Percentiles rank a stretch among this genome's conserved stretches.
Conservation (phyloP, 2,797 vertebrate species). For the Siniperca scherzeri region DNA sequence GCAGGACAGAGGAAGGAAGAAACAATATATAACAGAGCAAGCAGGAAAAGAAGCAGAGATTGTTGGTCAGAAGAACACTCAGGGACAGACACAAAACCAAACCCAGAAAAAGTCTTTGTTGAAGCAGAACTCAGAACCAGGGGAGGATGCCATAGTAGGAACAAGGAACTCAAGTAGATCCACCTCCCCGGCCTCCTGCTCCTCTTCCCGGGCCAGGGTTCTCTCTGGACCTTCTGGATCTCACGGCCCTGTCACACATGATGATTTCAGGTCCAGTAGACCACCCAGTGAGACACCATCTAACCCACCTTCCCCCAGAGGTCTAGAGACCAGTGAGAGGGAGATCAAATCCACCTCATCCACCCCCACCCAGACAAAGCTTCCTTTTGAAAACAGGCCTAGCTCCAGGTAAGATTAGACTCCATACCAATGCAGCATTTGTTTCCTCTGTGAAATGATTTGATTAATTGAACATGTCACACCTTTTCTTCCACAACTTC, state of each 20-base stretch:
- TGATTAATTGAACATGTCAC: neutral
- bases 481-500: neutral
- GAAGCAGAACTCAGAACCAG: conserved; percentile 64
- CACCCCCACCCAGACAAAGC: conserved; percentile 62
- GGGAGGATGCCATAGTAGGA: conserved; percentile 26
- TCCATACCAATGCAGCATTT: neutral
- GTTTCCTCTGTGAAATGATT: conserved; percentile 10
- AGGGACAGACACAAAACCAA: conserved; percentile 64
- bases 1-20: conserved; percentile 42
- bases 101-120: conserved; percentile 48
- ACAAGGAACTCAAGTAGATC: conserved; percentile 51
- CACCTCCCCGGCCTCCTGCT: conserved; percentile 47
- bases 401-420: conserved; percentile 75
- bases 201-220: conserved; percentile 30
- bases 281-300: conserved; percentile 50
- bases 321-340: conserved; percentile 63
- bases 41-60: conserved; percentile 47
- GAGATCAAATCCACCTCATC: conserved; percentile 60
- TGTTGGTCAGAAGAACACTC: conserved; percentile 53
- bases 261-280: conserved; percentile 42
- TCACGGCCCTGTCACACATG: conserved; percentile 36
- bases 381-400: conserved; percentile 61
- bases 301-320: conserved; percentile 56
- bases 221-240: conserved; percentile 48
- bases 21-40: conserved; percentile 24